phyloP scores from a whole-genome alignment of 2,888 invertebrate genomes.

The Agonopterix arenella region DNA sequence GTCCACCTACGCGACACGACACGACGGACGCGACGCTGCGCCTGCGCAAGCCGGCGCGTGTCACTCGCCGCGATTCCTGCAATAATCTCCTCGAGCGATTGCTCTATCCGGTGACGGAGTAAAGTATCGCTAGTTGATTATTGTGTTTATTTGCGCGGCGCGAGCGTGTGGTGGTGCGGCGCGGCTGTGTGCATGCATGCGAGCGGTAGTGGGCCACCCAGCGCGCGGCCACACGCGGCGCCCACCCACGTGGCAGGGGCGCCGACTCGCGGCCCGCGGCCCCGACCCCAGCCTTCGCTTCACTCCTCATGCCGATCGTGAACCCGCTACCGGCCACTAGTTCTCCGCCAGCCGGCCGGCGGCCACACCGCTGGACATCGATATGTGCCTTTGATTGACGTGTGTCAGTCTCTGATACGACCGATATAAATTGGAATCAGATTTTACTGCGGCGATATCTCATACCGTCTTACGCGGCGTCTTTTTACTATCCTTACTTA shows the following conservation, averaged over 20 bases:
- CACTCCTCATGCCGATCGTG: conserved; percentile 15
- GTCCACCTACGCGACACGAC: conserved; percentile 17
- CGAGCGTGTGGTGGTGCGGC: conserved; percentile 56
- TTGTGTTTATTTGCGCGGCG: conserved; percentile 70
- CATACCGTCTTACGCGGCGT: conserved; percentile 8
- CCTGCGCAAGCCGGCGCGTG: conserved; percentile 37
- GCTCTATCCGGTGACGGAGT: conserved; percentile 74
- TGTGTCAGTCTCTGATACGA: conserved; percentile 38
- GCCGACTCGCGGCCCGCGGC: conserved; percentile 39
- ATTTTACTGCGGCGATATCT: conserved; percentile 20
- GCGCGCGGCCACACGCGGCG: conserved; percentile 72
- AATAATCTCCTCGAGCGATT: conserved; percentile 62
- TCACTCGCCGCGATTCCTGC: conserved; percentile 56
- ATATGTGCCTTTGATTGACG: conserved; percentile 41
- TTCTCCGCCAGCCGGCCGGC: conserved; percentile 29
- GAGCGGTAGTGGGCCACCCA: conserved; percentile 68
- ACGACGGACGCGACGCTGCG: conserved; percentile 10
- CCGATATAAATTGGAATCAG: conserved; percentile 34
- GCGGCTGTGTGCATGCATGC: conserved; percentile 56
- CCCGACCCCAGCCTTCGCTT: conserved; percentile 42
- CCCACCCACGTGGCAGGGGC: conserved; percentile 65
- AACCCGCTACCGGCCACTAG: conserved; percentile 17
- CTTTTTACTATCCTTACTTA: not conserved
- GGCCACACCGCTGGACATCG: conserved; percentile 29
- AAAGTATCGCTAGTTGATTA: conserved; percentile 74